Evolutionary conservation across 2,113 vertebrate species (phyloP), one percentile per base, ranked within the genome.

Genomic region (Ceratotherium simum): DNA sequence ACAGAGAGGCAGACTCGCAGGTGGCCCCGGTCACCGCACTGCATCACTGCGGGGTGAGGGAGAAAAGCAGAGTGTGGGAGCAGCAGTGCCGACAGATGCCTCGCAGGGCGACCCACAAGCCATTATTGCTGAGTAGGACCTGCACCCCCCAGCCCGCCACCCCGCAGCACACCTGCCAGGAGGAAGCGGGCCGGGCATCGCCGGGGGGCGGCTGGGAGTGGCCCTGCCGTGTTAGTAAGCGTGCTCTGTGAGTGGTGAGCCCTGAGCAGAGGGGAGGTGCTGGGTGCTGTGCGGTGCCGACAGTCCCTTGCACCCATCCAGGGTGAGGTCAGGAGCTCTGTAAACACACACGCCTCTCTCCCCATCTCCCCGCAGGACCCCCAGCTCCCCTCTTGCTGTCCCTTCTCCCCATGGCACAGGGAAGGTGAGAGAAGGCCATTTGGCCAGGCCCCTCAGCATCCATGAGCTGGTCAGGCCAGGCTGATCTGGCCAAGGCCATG

Each of bases 51-150:
- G 25, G 58, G 70, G 48, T 3, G 1, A 56, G 23, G 48, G 72
- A 23, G 33, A 33, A n/a, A 33, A 5, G 31, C 33, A 0, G 11
- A 56, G 20, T 12, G 78, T 1, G 0, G 36, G 56, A 18, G 33
- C 1, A 25, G 48, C 51, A 3, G 42, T 2, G 4, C 3, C 8
- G 33, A 54, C 18, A 3, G 0, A 2, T 2, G 60, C 64, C 67
- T 58, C 69, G 0, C 42, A 17, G 10, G 64, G 75, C 1, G 31
- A 33, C 3, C 64, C 62, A 16, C 25, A 21, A 25, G 67, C 62
- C 6, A 0, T 48, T 25, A 0, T 48, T 25, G 25, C 70, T 21
- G 12, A 58, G 54, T 1, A 6, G 1, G 9, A 13, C 39, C 58
- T 5, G 39, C 33, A 10, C 36, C 4, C 62, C 31, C 29, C 6